These are phyloP conservation scores for Phrynocephalus vlangalii DNA, from an alignment of 2,797 vertebrate species.

Conservation along the genomic window DNA sequence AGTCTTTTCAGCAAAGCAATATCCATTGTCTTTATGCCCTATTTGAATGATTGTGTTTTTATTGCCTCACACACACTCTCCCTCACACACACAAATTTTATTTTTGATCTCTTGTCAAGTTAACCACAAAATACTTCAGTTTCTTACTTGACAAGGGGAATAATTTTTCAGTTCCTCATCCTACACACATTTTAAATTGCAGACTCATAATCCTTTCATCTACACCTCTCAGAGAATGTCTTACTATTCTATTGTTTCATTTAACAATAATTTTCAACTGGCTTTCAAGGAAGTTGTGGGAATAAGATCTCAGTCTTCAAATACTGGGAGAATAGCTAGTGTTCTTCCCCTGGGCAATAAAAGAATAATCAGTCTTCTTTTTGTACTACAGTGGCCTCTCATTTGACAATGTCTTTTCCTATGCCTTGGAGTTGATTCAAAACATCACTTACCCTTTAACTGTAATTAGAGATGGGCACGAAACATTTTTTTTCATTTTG, in stretches of 20 bases:
- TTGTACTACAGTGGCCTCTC: not conserved
- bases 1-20: no score
- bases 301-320: conserved; percentile 25
- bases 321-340: not conserved
- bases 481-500: no score
- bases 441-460: conserved; percentile 29
- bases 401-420: not conserved
- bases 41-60: no score
- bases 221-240: not conserved
- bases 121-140: no score
- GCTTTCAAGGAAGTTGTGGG: not conserved
- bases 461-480: no score
- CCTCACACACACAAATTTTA: no score
- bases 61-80: no score
- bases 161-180: no score
- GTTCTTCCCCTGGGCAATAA: conserved; percentile 15
- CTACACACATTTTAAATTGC: not conserved
- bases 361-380: conserved; percentile 10
- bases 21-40: no score
- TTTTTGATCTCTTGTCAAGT: no score
- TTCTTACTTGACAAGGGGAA: no score
- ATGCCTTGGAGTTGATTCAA: not conserved
- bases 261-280: not conserved
- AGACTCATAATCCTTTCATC: not conserved
- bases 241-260: conserved; percentile 1